phyloP scores from a whole-genome alignment of 1,140 invertebrate species.

The Sitobion miscanthi region DNA sequence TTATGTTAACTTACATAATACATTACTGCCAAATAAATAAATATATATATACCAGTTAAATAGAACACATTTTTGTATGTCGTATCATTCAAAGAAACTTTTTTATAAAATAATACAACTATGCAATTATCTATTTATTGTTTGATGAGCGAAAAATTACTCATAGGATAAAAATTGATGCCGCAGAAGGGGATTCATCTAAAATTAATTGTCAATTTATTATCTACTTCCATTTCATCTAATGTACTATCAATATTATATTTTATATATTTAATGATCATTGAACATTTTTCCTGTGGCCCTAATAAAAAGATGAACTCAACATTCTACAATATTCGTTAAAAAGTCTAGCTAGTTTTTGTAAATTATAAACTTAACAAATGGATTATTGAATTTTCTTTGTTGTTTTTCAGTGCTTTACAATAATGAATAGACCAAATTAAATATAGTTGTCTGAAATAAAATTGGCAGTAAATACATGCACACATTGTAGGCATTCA shows the following conservation, averaged over 20 bases:
- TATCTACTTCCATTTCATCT: background rate
- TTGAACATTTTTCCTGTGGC: background rate
- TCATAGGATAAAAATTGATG: background rate
- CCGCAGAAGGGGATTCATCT: background rate
- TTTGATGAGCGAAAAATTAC: background rate
- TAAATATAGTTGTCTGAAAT: background rate
- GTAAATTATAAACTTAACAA: background rate
- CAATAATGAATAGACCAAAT: background rate
- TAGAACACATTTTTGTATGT: background rate
- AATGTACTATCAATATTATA: background rate
- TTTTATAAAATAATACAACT: background rate
- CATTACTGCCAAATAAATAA: background rate
- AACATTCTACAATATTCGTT: background rate
- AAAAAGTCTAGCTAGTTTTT: background rate
- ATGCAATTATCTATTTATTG: background rate
- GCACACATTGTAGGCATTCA: background rate
- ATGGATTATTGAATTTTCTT: background rate
- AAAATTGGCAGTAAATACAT: background rate
- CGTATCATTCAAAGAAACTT: background rate
- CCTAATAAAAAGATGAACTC: background rate
- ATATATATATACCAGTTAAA: background rate
- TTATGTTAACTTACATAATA: background rate
- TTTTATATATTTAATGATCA: background rate
- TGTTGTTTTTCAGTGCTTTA: too few species aligned
- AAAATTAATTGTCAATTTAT: background rate